Evolutionary conservation across 2,888 invertebrate genomes (phyloP).

Genomic region (Leptinotarsa tumamoca): DNA sequence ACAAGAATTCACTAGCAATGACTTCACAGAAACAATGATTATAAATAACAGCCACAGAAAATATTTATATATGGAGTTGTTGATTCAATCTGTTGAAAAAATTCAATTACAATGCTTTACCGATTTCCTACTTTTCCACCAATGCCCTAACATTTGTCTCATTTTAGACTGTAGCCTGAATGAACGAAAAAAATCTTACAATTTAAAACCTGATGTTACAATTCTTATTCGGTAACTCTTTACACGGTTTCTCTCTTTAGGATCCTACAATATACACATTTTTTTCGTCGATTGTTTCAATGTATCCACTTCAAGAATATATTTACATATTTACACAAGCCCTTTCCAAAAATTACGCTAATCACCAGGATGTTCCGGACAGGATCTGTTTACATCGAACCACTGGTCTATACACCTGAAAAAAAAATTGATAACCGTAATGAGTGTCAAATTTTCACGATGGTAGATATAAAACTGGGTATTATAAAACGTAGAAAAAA

Average conservation of each 20-base stretch:
- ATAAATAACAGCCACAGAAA: background rate
- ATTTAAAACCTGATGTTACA: constrained; percentile 14
- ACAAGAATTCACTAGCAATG: background rate
- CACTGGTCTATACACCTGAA: constrained; percentile 98
- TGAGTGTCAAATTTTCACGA: too few relatives aligned
- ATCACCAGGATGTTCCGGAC: constrained; percentile 98
- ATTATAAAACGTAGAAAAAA: too few relatives aligned
- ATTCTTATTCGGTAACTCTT: constrained; percentile 11
- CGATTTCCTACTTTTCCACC: background rate
- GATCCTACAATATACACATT: constrained; percentile 18
- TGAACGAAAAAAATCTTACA: constrained; percentile 5
- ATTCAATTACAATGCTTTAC: too few relatives aligned
- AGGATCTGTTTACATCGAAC: constrained; percentile 99
- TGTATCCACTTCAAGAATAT: constrained; percentile 52
- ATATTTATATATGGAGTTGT: background rate
- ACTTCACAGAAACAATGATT: background rate
- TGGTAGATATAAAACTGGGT: too few relatives aligned
- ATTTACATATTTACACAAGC: constrained; percentile 59
- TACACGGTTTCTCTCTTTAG: constrained; percentile 14
- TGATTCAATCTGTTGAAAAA: too few relatives aligned
- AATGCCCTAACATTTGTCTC: constrained; percentile 19
- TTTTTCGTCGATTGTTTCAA: constrained; percentile 49
- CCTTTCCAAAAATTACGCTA: constrained; percentile 66
- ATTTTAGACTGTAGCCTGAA: constrained; percentile 3
- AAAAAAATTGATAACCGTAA: constrained; percentile 46